A percentile compares a stretch with the other conserved stretches of the same genome.
Conservation (phyloP, 2,888 invertebrate species). For the Drosophila melanocephala region DNA sequence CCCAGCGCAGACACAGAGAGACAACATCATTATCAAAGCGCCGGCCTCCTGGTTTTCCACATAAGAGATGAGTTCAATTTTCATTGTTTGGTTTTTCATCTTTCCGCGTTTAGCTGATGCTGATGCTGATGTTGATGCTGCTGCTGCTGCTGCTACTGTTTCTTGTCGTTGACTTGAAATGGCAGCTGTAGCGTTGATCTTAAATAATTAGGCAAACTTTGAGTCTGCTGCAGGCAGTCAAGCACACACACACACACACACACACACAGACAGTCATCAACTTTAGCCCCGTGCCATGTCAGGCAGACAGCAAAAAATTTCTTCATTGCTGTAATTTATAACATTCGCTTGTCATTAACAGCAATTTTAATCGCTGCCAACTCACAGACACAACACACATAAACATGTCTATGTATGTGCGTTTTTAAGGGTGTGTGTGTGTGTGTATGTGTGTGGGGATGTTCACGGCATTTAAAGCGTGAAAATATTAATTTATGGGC, state of each 20-base stretch:
- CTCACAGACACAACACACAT: constrained; percentile 24
- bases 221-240: constrained; percentile 66
- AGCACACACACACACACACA: constrained; percentile 30
- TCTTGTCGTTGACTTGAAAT: constrained; percentile 67
- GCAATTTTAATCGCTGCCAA: constrained; percentile 75
- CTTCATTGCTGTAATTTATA: constrained; percentile 82
- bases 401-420: constrained; percentile 17
- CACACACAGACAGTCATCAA: constrained; percentile 43
- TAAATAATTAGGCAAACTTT: constrained; percentile 80
- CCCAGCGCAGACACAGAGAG: constrained; percentile 28
- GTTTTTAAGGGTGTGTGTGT: constrained; percentile 27
- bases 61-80: constrained; percentile 61
- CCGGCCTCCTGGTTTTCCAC: constrained; percentile 6
- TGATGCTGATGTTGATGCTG: neutral
- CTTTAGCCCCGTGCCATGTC: constrained; percentile 43
- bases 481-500: constrained; percentile 77
- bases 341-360: constrained; percentile 83
- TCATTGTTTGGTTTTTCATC: constrained; percentile 74
- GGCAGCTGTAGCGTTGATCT: constrained; percentile 69
- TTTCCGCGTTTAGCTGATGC: constrained; percentile 24
- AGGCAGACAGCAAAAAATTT: constrained; percentile 64
- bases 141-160: constrained; percentile 4
- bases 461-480: constrained; percentile 71
- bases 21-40: constrained; percentile 62
- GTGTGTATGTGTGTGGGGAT: constrained; percentile 33